phyloP scores from a whole-genome alignment of 92 coral and sea anemone species.

The Montipora capitata region DNA sequence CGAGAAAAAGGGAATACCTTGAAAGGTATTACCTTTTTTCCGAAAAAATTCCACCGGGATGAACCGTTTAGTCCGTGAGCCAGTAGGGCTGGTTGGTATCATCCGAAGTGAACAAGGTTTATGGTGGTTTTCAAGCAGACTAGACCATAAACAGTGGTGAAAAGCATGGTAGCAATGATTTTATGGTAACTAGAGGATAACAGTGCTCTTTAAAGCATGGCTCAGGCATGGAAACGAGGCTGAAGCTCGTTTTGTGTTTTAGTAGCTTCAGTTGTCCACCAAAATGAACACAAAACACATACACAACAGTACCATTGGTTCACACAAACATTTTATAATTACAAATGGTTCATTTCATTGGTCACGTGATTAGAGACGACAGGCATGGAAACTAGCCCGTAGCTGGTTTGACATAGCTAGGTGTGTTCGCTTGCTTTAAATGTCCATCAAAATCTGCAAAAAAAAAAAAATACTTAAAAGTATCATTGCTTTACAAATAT shows the following conservation, averaged over 20 bases:
- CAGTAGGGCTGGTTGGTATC: constrained; percentile 42
- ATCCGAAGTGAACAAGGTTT: constrained; percentile 9
- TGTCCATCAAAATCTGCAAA: neutral
- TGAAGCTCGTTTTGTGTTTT: neutral
- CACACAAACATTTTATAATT: neutral
- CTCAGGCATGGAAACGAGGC: constrained; percentile 30
- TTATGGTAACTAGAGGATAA: constrained; percentile 22
- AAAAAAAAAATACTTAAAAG: too few relatives aligned
- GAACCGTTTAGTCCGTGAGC: constrained; percentile 25
- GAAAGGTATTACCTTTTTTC: too few relatives aligned
- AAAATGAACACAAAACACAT: neutral
- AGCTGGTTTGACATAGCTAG: neutral
- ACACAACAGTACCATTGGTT: constrained; percentile 1
- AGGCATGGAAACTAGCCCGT: constrained; percentile 10
- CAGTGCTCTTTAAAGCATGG: constrained; percentile 26
- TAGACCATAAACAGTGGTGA: constrained; percentile 7
- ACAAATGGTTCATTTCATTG: constrained; percentile 1
- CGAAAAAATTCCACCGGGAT: neutral
- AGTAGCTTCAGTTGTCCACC: neutral
- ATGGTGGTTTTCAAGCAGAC: constrained; percentile 21
- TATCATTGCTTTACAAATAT: too few relatives aligned
- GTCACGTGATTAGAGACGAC: neutral
- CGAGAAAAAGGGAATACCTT: too few relatives aligned
- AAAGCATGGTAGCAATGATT: constrained; percentile 36
- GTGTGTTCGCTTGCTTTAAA: neutral